These are phyloP conservation scores for Alcedo quadribrachys DNA, from an alignment of 2,797 vertebrate species.

Conservation along the genomic window DNA sequence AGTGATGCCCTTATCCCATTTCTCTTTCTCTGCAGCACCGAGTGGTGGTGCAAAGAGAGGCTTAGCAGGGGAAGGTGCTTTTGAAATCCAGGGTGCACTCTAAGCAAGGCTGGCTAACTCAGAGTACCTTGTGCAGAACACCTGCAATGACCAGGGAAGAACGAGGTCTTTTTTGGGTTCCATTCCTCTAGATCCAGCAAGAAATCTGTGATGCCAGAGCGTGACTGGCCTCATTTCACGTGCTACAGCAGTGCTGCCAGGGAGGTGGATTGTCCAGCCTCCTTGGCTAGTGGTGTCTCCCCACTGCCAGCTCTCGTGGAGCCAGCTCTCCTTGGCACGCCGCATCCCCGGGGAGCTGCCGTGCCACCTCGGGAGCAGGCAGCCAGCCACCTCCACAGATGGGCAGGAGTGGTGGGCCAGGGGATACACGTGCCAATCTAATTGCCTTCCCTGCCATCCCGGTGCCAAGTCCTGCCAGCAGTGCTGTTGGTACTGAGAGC, in stretches of 20 bases:
- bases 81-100: not conserved
- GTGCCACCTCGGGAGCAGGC: not conserved
- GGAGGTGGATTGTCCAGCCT: not conserved
- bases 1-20: not conserved
- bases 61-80: not conserved
- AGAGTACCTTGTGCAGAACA: not conserved
- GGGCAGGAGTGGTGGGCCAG: slow-evolving; percentile 1
- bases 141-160: not conserved
- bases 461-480: not conserved
- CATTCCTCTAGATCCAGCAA: not conserved
- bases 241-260: fast-evolving
- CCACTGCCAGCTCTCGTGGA: fast-evolving
- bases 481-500: not conserved
- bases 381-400: slow-evolving; percentile 1
- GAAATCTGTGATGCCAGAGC: not conserved
- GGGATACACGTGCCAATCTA: not conserved
- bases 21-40: not conserved
- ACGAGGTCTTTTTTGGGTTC: not conserved
- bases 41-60: fast-evolving
- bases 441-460: fast-evolving
- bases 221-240: fast-evolving
- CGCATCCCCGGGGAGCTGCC: not conserved
- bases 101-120: not conserved
- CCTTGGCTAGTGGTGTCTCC: fast-evolving
- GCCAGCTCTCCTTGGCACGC: not conserved